Conservation (phyloP, 2,113 vertebrate species). For the Promerops cafer region DNA sequence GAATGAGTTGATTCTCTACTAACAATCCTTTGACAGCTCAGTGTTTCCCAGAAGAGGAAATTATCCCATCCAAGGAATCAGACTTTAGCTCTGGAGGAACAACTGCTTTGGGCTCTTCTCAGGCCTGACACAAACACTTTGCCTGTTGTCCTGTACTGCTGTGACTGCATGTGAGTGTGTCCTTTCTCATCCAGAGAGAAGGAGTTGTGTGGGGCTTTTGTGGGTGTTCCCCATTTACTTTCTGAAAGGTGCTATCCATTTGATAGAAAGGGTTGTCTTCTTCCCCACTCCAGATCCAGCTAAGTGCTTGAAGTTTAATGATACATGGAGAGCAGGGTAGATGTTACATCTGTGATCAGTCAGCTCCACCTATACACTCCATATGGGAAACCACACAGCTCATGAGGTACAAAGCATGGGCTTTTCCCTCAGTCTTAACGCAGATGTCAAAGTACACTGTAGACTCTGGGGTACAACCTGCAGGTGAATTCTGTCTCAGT, state of each 20-base stretch:
- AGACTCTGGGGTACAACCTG: not conserved
- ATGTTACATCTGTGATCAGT: not conserved
- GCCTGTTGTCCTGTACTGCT: not conserved
- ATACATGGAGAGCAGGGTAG: not conserved
- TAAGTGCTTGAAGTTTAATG: not conserved
- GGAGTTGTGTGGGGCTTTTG: not conserved
- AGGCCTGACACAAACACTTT: not conserved
- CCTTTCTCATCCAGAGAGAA: not conserved
- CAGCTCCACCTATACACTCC: not conserved
- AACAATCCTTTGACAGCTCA: not conserved
- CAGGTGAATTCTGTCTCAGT: not conserved
- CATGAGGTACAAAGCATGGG: not conserved
- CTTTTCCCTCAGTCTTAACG: not conserved
- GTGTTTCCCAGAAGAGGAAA: not conserved
- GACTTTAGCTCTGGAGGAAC: not conserved
- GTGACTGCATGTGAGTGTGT: fast-evolving
- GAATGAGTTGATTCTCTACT: not conserved
- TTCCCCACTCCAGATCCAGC: not conserved
- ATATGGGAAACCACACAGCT: not conserved
- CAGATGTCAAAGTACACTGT: not conserved
- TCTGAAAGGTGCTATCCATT: not conserved
- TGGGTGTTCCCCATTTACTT: not conserved
- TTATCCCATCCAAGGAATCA: not conserved
- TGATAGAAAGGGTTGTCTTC: not conserved
- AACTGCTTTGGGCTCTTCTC: not conserved